Percentiles rank a stretch among this genome's conserved stretches.
phyloP scores from a whole-genome alignment of 2,113 vertebrate species.

The Empidonax alnorum region DNA sequence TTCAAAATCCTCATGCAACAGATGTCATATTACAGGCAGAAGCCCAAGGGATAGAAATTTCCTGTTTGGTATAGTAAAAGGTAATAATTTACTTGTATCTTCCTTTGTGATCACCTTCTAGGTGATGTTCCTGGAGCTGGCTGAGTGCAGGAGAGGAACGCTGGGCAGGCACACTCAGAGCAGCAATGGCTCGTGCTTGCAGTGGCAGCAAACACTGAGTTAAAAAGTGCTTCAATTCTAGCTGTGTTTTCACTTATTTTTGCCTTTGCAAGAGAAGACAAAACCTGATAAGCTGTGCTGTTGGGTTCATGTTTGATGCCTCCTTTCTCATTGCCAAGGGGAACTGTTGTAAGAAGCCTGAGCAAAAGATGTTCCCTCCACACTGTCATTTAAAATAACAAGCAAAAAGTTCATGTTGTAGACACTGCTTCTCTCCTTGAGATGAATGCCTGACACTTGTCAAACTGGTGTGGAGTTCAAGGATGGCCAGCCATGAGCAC shows the following conservation, averaged over 20 bases:
- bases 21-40: neutral
- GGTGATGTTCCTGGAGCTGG: neutral
- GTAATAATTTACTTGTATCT: neutral
- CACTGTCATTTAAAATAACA: neutral
- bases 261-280: neutral
- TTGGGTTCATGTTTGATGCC: neutral
- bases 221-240: neutral
- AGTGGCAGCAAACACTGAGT: neutral
- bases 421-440: neutral
- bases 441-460: neutral
- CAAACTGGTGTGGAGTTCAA: neutral
- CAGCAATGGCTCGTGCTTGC: neutral
- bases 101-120: neutral
- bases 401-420: neutral
- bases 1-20: slow-evolving; percentile 10
- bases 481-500: neutral
- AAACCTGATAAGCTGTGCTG: neutral
- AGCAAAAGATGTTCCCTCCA: neutral
- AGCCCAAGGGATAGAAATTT: neutral
- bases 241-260: neutral
- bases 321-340: neutral
- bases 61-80: neutral
- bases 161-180: neutral
- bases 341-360: neutral
- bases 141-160: rapidly evolving